Percentiles rank a stretch among this genome's conserved stretches.
phyloP scores from a whole-genome alignment of 1,140 invertebrate genomes.

The Zaprionus camerounensis region DNA sequence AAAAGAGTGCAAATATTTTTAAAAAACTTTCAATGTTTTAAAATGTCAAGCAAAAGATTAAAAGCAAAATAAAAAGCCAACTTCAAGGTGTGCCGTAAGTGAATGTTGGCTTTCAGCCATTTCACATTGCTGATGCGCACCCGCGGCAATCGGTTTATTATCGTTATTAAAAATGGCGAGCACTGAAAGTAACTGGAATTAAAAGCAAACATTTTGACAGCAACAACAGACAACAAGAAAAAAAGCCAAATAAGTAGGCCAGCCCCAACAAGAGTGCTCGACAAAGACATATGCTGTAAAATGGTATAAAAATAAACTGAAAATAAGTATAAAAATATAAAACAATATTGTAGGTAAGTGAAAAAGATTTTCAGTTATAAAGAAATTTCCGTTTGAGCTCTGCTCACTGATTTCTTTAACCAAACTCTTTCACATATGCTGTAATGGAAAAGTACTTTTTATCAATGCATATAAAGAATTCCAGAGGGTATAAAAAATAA shows the following conservation, averaged over 20 bases:
- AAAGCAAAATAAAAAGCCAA: not conserved
- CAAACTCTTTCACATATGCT: not conserved
- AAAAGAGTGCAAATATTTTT: no score
- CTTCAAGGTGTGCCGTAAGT: not conserved
- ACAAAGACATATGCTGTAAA: constrained; percentile 5
- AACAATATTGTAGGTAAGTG: not conserved
- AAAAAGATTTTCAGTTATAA: not conserved
- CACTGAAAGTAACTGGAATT: constrained; percentile 64
- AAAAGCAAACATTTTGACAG: constrained; percentile 72
- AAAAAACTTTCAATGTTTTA: not conserved
- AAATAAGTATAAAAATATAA: not conserved
- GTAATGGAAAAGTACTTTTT: not conserved
- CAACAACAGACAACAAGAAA: constrained; percentile 9
- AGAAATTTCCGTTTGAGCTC: not conserved
- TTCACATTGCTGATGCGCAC: constrained; percentile 13
- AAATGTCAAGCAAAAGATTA: not conserved
- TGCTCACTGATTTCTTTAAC: not conserved
- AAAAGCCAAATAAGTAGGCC: not conserved
- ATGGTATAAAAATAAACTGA: not conserved
- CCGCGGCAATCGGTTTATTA: constrained; percentile 34
- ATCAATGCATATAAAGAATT: not conserved
- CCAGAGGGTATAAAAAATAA: constrained; percentile 28
- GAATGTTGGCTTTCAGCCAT: constrained; percentile 5
- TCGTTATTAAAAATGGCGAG: constrained; percentile 56
- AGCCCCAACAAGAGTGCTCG: not conserved